A percentile compares a stretch with the other conserved stretches of the same genome.
Conservation (phyloP, 2,113 vertebrate species). For the human region GRCh38 chr20:377001-377500, state of each 20-base stretch:
- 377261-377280: neutral
- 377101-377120: neutral
- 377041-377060: neutral
- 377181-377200: neutral
- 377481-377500: neutral
- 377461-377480: neutral
- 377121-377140: neutral
- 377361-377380: too few species aligned
- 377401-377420: too few species aligned
- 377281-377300: neutral
- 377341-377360: too few species aligned
- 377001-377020: neutral
- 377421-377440: too few species aligned
- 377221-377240: neutral
- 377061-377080: neutral
- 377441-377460: too few species aligned
- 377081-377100: neutral
- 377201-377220: neutral
- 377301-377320: neutral
- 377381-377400: neutral
- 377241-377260: rapidly evolving
- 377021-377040: neutral
- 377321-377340: neutral
- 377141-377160: neutral
- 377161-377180: neutral